Base-by-base conservation (phyloP, 1,140 invertebrate species). In the Drosophila persimilis region DNA sequence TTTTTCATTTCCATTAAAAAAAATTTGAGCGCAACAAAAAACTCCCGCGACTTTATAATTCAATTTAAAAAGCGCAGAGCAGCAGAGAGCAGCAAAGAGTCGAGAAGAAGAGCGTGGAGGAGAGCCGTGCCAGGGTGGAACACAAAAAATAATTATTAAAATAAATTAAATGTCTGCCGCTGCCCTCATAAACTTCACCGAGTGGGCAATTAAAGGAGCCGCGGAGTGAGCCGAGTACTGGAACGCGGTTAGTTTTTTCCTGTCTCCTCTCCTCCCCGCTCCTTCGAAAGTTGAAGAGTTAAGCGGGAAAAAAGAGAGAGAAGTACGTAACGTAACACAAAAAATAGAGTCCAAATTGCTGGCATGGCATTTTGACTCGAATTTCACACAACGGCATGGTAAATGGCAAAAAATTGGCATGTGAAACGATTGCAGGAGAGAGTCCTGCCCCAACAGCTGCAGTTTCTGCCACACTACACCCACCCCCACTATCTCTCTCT, bases 131-230 rank as follows among this genome's bases (percentile, higher is more conserved):
- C 31, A 35, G 31, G 35, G 35, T 5, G 35, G 35, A 52, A 77
- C 46, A 73, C 70, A 85, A 66, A 75, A 88, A 63, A 71, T 61
- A 63, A 88, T 86, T 86, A 86, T 86, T 78, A 86, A 88, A 86
- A 86, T 86, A 83, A 86, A 86, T 86, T 86, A 88, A 88, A 86
- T 86, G 80, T 80, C 80, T 86, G 81, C 59, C 64, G 81, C 48
- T 76, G 81, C 81, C 77, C 81, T 74, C 77, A 85, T 85, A 88
- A 85, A 78, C 73, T 78, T 64, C 71, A 73, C 53, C 77, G 73
- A 81, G 77, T 76, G 64, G 81, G 69, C 81, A 85, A 85, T 85
- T 85, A 85, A 81, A 85, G 63, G 65, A 55, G 43, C 20, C 51
- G 11, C 48, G 11, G 44, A 55, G 50, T 66, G 50, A 53, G 26